Evolutionary conservation across 2,113 vertebrate genomes (phyloP), one percentile per base, ranked within the genome.

Genomic region (Forbesichthys papilliferus): DNA sequence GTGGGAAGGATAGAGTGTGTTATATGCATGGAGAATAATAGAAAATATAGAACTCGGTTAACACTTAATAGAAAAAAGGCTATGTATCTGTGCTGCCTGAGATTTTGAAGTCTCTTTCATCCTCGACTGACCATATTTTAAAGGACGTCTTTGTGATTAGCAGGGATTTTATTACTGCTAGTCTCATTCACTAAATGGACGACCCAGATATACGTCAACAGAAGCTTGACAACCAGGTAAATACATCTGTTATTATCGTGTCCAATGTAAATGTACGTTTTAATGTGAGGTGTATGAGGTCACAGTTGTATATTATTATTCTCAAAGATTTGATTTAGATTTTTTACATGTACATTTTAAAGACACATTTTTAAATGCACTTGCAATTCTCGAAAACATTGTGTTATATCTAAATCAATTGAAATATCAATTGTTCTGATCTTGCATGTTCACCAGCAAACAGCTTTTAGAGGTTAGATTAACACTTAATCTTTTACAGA

Each of bases 141-240:
- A 51, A 42, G 36, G 34, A 42, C 16, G 42, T 36, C 14, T 18
- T n/a, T 47, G n/a, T 60, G 62, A 65, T 42, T 33, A 20, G 13
- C 18, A 27, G 61, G 46, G 61, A 63, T 63, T 36, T n/a, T 20
- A 14, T 34, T 11, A 49, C 46, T 51, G 60, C 8, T 20, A 20
- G 13, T 33, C 13, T 74, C 49, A 27, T 16, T 4, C 33, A 36
- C 33, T 9, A 65, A 59, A 94, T 94, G 93, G 91, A 93, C 53
- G 89, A 93, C 11, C 59, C 68, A 0, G 90, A 90, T 6, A 78
- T 91, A 11, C 79, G 92, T 67, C 91, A 92, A 64, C 92, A 91
- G 61, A 94, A 92, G 80, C 91, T 94, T 80, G 91, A 93, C 65
- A 91, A 90, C 73, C 93, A 94, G 91, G 94, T 86, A 86, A 86